phyloP scores from a whole-genome alignment of 2,797 vertebrate genomes.

The Scarus forsteni region DNA sequence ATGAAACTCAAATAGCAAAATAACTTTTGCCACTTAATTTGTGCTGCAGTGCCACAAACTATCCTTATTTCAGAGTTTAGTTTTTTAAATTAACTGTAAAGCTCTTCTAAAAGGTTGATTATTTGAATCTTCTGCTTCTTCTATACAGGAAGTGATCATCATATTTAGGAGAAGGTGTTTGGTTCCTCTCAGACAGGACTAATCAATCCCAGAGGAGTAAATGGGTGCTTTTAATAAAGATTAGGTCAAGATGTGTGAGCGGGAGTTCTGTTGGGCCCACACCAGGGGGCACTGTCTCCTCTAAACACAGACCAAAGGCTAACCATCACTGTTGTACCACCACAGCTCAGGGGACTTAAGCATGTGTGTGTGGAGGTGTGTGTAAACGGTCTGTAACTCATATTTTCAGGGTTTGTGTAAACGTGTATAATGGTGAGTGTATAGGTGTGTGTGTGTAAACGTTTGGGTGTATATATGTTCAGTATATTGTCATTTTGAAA shows the following conservation, averaged over 20 bases:
- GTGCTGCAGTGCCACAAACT: neutral
- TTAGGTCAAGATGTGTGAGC: slow-evolving; percentile 55
- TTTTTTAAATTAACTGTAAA: too few species aligned
- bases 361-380: slow-evolving; percentile 13
- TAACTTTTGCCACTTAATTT: neutral
- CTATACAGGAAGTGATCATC: neutral
- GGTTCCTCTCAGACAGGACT: slow-evolving; percentile 46
- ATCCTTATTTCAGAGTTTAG: too few species aligned
- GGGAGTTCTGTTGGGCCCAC: slow-evolving; percentile 71
- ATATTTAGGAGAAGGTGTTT: slow-evolving; percentile 1
- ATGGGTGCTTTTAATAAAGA: slow-evolving; percentile 45
- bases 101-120: too few species aligned
- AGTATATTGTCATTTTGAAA: slow-evolving; percentile 49
- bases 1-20: too few species aligned
- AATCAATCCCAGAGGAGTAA: slow-evolving; percentile 70
- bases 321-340: slow-evolving; percentile 38
- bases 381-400: slow-evolving; percentile 1
- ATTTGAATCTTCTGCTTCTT: too few species aligned
- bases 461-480: slow-evolving; percentile 18
- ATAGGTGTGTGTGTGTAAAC: slow-evolving; percentile 29
- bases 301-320: slow-evolving; percentile 66
- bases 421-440: slow-evolving; percentile 11
- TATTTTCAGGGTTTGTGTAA: slow-evolving; percentile 13
- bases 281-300: slow-evolving; percentile 87
- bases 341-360: neutral